phyloP scores from a whole-genome alignment of 2,797 vertebrate species.

The Erethizon dorsatum region DNA sequence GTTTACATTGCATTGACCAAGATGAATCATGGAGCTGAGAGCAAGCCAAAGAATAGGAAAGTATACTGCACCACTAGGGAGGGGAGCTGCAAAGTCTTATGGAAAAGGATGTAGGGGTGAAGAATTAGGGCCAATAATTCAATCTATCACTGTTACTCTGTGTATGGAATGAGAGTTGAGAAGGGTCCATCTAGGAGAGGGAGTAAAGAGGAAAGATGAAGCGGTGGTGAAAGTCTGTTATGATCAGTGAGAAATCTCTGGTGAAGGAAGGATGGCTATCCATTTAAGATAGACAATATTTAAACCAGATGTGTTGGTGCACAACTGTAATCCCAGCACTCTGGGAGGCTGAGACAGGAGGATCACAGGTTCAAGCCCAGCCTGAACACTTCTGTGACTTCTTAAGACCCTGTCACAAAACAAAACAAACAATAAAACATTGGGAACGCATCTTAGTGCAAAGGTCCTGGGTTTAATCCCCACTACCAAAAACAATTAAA shows the following conservation, averaged over 20 bases:
- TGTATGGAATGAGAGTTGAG: neutral
- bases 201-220: neutral
- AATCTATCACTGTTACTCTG: neutral
- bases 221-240: neutral
- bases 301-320: neutral
- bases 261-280: neutral
- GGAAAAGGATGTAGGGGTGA: neutral
- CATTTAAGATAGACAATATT: neutral
- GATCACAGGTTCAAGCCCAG: neutral
- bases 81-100: neutral
- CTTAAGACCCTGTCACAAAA: neutral
- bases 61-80: neutral
- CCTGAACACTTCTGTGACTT: neutral
- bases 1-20: neutral
- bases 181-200: neutral
- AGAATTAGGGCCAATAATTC: neutral
- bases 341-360: neutral
- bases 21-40: neutral
- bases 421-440: neutral
- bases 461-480: neutral
- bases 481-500: neutral
- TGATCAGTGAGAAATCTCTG: neutral
- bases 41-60: neutral
- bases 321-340: neutral
- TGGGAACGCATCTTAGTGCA: neutral